Evolutionary conservation across 2,113 vertebrate species (phyloP), one percentile per base, ranked within the genome.

Genomic region (Motacilla tschutschensis): DNA sequence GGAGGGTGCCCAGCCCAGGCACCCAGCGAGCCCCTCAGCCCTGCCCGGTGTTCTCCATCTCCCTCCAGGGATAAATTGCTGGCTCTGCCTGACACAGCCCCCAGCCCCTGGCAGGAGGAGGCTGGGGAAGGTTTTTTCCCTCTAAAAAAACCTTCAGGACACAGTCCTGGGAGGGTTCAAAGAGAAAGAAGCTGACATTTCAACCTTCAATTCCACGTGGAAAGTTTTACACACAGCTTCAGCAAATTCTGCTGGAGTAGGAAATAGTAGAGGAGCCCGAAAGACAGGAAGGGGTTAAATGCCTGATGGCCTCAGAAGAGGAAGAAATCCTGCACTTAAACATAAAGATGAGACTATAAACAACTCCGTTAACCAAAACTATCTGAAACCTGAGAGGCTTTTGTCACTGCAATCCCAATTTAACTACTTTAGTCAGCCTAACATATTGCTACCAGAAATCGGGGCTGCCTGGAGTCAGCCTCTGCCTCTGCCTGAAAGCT

Each of bases 341-440:
- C 67, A 51, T 55, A 78, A 58, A 79, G 59, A 59, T 10, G 57
- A 72, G 81, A 63, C 51, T 71, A 90, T 79, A 88, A 38, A 3
- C 53, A 86, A 54, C 69, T 63, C 60, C 14, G 15, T 81, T 79
- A 75, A 67, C 25, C 26, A 17, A 66, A 91, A 53, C 47, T 46
- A 73, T 54, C 43, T 87, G 86, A 93, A 92, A 91, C 86, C 91
- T 38, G 60, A 85, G 74, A 81, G 84, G 81, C 10, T 90, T 88
- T 87, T 88, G 87, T 90, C 84, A 11, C 67, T 57, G 77, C 47
- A 66, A 55, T 58, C 80, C 62, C 48, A 29, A 43, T 78, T 51
- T 72, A 54, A 58, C 74, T 79, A 35, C 53, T 70, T 57, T 9
- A 25, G 33, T 71, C 86, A 67, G 75, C 65, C 87, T 75, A 77